Evolutionary conservation across 2,888 invertebrate genomes (phyloP).

Genomic region (Deilephila porcellus): DNA sequence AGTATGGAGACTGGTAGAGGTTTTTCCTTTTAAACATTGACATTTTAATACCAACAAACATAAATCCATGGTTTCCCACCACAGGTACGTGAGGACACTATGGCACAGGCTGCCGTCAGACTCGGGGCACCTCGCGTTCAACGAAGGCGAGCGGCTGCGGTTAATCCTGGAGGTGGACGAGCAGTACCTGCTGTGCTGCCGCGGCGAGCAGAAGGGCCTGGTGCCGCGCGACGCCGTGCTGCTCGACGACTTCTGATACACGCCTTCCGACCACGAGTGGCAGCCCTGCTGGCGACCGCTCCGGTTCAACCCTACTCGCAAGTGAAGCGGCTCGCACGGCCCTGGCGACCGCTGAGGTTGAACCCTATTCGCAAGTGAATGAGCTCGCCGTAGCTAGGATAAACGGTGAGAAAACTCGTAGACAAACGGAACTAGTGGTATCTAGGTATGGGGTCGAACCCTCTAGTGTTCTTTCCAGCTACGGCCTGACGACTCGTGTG

Average conservation of each 20-base stretch:
- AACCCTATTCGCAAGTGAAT: conserved; percentile 39
- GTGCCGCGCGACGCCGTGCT: conserved; percentile 89
- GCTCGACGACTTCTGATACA: conserved; percentile 80
- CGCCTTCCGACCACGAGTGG: conserved; percentile 77
- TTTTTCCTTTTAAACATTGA: neutral
- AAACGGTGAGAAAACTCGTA: neutral
- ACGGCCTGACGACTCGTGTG: neutral
- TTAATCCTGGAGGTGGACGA: conserved; percentile 91
- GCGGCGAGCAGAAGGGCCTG: conserved; percentile 90
- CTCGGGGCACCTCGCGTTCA: conserved; percentile 91
- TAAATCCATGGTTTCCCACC: conserved; percentile 24
- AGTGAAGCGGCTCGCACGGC: conserved; percentile 11
- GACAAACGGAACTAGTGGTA: neutral
- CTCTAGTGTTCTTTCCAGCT: neutral
- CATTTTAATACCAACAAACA: neutral
- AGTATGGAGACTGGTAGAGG: too few species aligned
- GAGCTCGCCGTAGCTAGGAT: conserved; percentile 8
- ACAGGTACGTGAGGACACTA: conserved; percentile 88
- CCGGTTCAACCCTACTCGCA: conserved; percentile 49
- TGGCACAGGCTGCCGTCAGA: conserved; percentile 91
- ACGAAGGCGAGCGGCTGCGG: conserved; percentile 89
- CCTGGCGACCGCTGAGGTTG: conserved; percentile 70
- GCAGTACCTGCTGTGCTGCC: conserved; percentile 90
- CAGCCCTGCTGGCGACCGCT: conserved; percentile 77
- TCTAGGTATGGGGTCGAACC: neutral